These are phyloP conservation scores for Eonycteris spelaea DNA, from an alignment of 2,113 vertebrate species.

Conservation along the genomic window DNA sequence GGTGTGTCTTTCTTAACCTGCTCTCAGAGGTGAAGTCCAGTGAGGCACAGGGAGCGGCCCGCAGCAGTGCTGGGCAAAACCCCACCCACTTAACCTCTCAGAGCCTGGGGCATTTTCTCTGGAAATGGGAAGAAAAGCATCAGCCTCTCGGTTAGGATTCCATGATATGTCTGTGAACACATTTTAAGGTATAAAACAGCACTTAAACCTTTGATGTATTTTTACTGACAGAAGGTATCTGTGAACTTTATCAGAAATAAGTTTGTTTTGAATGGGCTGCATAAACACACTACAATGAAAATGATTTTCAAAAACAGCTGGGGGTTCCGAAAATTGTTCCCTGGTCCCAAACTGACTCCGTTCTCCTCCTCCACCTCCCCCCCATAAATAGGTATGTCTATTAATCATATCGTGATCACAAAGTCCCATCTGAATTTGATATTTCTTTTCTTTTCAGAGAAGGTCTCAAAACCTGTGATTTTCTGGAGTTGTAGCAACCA, in stretches of 20 bases:
- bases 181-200: not conserved
- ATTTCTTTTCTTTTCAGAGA: constrained; percentile 62
- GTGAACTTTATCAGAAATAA: not conserved
- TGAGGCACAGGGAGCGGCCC: rapidly evolving
- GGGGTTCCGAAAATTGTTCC: not conserved
- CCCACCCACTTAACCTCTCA: not conserved
- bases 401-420: not conserved
- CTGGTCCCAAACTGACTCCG: not conserved
- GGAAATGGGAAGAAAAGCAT: not conserved
- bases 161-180: not conserved
- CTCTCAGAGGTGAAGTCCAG: not conserved
- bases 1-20: not conserved
- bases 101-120: not conserved
- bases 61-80: not conserved
- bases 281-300: not conserved
- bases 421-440: not conserved
- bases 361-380: too few species aligned
- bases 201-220: not conserved
- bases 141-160: not conserved
- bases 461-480: constrained; percentile 46
- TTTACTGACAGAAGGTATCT: not conserved
- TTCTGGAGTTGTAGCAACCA: not conserved
- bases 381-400: not conserved
- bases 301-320: not conserved
- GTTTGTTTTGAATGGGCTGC: not conserved